Evolutionary conservation across 2,797 vertebrate species (phyloP).

Genomic region (Enteromius paludinosus): DNA sequence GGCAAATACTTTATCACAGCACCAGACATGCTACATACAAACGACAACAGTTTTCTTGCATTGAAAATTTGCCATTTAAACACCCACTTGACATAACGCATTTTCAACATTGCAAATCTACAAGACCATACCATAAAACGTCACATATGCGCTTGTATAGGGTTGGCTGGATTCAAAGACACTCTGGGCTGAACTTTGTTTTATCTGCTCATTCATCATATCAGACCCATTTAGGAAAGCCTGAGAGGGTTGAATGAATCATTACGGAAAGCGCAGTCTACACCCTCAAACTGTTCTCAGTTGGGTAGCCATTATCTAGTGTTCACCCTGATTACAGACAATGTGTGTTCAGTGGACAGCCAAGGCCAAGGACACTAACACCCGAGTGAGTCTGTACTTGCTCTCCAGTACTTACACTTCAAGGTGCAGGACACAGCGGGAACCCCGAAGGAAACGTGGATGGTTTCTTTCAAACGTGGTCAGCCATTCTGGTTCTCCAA

Average conservation of each 20-base stretch:
- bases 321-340: conserved; percentile 23
- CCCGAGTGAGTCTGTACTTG: conserved; percentile 4
- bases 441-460: not conserved
- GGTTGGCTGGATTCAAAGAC: not conserved
- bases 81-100: not conserved
- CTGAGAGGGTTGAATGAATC: conserved; percentile 31
- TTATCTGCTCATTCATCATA: conserved; percentile 23
- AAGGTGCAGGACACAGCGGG: not conserved
- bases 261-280: conserved; percentile 22
- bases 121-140: conserved; percentile 4
- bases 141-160: conserved; percentile 1
- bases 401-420: conserved; percentile 18
- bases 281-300: conserved; percentile 26
- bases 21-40: not conserved
- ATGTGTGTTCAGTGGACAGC: conserved; percentile 1
- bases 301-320: conserved; percentile 16
- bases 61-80: not conserved
- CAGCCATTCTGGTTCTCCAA: not conserved
- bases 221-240: conserved; percentile 28
- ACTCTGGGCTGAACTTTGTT: not conserved
- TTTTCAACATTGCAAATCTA: not conserved
- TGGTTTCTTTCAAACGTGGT: conserved; percentile 7
- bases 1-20: not conserved
- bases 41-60: not conserved
- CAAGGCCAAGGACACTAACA: conserved; percentile 18